Base-by-base conservation (phyloP, 2,797 vertebrate genomes). In the Neomorphus geoffroyi region DNA sequence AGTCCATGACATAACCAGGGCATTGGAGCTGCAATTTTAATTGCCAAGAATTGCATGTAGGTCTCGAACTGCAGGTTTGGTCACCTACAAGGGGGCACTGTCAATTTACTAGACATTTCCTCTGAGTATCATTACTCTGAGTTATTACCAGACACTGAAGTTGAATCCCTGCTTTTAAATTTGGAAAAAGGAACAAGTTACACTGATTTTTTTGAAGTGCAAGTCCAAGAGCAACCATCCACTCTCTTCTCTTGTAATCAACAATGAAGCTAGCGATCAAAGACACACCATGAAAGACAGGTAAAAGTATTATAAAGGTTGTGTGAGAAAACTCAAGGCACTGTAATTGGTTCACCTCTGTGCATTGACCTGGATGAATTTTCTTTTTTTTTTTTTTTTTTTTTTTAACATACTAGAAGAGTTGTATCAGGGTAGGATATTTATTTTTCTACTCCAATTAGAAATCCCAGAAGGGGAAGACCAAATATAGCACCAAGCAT, bases 361-460 rank as follows among this genome's bases (percentile, higher is more conserved):
- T 66, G 56, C 58, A 41, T 0, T 33, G 73, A 88, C 77, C 37
- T 87, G 66, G 30, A 80, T 58, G 39, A 57, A 17, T 30, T 58
- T 45, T 56, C 43, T 61, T 7, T 26, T 3, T 48, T 46, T 48
- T n/a, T n/a, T n/a, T 17, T 30, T 58, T 45, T 56, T 43, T 61
- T 7, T 26, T 3, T 48, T 46, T 48, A 48, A 72, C 27, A 54
- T 30, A 60, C 18, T 22, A 75, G 24, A 72, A 71, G 66, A 78
- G 57, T 28, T 86, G 16, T 88, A 88, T 72, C 83, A 94, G 60
- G 64, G 33, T n/a, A 83, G 86, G n/a, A 28, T 28, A 80, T 4
- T 10, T 75, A 77, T 87, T 91, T 96, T 96, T 83, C 72, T 75
- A 95, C 21, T 66, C 78, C 80, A 79, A 39, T 65, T 66, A 90